Evolutionary conservation across 2,797 vertebrate genomes (phyloP).

Genomic region (Thamnophis elegans): DNA sequence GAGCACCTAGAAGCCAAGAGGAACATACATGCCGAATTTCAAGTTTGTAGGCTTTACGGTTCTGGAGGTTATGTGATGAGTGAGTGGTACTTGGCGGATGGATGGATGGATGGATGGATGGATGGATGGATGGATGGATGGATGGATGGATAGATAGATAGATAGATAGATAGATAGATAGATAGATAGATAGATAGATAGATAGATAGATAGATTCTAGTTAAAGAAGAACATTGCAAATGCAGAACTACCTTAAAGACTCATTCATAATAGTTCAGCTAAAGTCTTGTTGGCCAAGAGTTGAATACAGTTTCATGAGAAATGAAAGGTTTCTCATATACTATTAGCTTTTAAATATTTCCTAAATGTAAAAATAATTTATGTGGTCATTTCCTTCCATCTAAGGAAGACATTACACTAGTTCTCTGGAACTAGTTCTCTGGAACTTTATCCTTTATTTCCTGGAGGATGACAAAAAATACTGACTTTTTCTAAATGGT

Average conservation of each 20-base stretch:
- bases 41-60: too few species aligned
- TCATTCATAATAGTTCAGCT: constrained; percentile 18
- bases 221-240: not conserved
- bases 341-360: not conserved
- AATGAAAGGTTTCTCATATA: constrained; percentile 9
- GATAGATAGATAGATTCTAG: too few species aligned
- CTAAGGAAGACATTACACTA: not conserved
- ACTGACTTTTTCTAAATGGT: not conserved
- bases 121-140: too few species aligned
- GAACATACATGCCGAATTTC: too few species aligned
- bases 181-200: too few species aligned
- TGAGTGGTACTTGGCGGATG: too few species aligned
- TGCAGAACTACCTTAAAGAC: not conserved
- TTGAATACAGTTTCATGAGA: not conserved
- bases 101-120: too few species aligned
- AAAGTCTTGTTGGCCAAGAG: not conserved
- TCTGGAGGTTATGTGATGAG: too few species aligned
- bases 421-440: not conserved
- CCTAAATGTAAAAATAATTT: not conserved
- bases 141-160: too few species aligned
- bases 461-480: not conserved
- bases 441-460: not conserved
- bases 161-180: too few species aligned
- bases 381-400: not conserved
- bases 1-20: too few species aligned